Evolutionary conservation across 1,140 invertebrate species (phyloP), one percentile per base, ranked within the genome.

Genomic region (Heliothis subflexa): DNA sequence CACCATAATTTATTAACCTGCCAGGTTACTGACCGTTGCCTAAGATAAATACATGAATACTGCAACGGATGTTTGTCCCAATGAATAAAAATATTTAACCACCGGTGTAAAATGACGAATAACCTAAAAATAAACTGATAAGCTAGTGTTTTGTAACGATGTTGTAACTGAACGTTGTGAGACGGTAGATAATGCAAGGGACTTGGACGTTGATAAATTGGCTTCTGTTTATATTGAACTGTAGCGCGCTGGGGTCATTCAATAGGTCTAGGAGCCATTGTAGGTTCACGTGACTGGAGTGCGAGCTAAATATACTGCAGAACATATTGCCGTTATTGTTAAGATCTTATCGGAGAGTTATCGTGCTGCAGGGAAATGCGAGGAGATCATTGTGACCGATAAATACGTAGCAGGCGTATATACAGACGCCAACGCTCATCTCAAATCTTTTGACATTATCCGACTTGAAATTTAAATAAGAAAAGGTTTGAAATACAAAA

Each of bases 61-160:
- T 76, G 52, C 64, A 59, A 55, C 81, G 79, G 79, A 79, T 81
- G 81, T 83, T 76, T 81, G 79, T 57, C 25, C 47, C 40, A 68
- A 73, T 66, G 33, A 59, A 68, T 52, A 50, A 74, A 81, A 76
- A 64, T 33, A 25, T 61, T 9, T 28, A 55, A 54, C 14, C 50
- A 71, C 49, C 25, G 21, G 52, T 54, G 28, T 14, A 11, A 40
- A 72, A 55, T 54, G 47, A 47, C 33, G 18, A 52, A 59, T 57
- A 74, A 59, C 71, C 40, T 74, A 49, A 74, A 74, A 74, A 47
- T 55, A 54, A 12, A 40, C 10, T 68, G 64, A 68, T 68, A 52
- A 68, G 64, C 61, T 64, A 61, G 40, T 74, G 71, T 68, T 50
- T 68, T 68, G 47, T 52, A 68, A 68, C 7, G 45, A 52, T 68